Evolutionary conservation across 1,140 invertebrate species (phyloP), one percentile per base, ranked within the genome.

Genomic region (Reticulitermes speratus): DNA sequence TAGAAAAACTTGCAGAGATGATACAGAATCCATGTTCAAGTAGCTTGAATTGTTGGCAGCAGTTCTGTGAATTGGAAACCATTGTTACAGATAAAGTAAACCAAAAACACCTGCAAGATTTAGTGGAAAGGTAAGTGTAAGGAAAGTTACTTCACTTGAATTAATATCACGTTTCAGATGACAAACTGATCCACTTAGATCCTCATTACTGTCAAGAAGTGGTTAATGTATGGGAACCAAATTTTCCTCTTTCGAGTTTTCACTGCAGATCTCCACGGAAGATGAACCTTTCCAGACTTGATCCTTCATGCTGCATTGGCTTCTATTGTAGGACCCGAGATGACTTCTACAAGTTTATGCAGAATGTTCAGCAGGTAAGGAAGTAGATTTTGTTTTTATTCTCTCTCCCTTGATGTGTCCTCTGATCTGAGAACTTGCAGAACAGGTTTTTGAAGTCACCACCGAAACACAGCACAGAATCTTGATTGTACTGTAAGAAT

Each of bases 121-220:
- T 38, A 38, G 38, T 38, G 38, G 38, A 38, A 38, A 38, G 5
- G 19, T 55, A 21, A 19, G 3, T 55, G 52, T 21, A 55, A 55
- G 14, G 14, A 55, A 55, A 55, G 7, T 5, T 55, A 55, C 19
- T 55, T 21, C 48, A 21, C 19, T 38, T 21, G 52, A 16, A 30
- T 12, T 75, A 6, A 75, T 30, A 16, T 86, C 25, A 69, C 83
- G 82, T 85, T 90, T 85, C 90, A 94, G 97, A 97, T 90, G 96
- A 98, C 89, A 96, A 97, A 91, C 91, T 98, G 82, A 97, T 98
- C 88, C 96, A 97, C 90, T 90, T 98, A 87, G 97, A 98, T 92
- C 97, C 97, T 21, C 97, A 98, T 91, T 97, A 97, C 88, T 97
- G 96, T 89, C 97, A 98, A 91, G 96, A 98, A 90, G 95, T 95